A percentile compares a stretch with the other conserved stretches of the same genome.
These are phyloP conservation scores for Anolis apletophallus DNA, from an alignment of 2,797 vertebrate species.

Conservation along the genomic window DNA sequence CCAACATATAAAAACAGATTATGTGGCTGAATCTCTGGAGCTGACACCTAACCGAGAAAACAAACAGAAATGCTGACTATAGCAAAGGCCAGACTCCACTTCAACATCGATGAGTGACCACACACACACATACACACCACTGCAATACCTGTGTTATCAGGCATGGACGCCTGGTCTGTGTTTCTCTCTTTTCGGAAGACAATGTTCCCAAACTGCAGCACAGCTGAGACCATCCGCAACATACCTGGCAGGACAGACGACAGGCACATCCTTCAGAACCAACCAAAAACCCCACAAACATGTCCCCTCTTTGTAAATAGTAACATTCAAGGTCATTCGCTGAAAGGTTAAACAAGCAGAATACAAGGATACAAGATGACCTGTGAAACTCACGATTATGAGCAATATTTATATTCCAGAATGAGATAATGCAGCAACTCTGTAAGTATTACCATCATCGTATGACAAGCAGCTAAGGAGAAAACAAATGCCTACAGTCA, in stretches of 20 bases:
- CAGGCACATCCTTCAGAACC: neutral
- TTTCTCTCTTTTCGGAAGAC: slow-evolving; percentile 88
- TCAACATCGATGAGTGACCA: too few species aligned
- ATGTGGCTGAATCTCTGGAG: neutral
- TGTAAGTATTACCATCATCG: too few species aligned
- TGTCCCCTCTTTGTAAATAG: neutral
- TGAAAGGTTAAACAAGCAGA: neutral
- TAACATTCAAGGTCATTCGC: neutral
- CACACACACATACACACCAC: neutral
- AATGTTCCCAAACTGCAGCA: slow-evolving; percentile 93
- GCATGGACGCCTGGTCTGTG: slow-evolving; percentile 93
- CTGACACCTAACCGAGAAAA: neutral
- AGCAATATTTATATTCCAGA: neutral
- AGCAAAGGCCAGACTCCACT: neutral
- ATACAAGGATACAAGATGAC: neutral
- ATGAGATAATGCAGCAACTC: too few species aligned
- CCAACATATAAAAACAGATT: too few species aligned
- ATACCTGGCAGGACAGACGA: slow-evolving; percentile 79
- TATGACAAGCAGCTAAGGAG: too few species aligned
- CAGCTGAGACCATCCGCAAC: slow-evolving; percentile 88
- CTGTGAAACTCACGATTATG: neutral
- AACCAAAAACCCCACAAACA: neutral
- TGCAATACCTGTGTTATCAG: slow-evolving; percentile 86
- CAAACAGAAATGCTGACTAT: neutral
- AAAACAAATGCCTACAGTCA: too few species aligned